A percentile compares a stretch with the other conserved stretches of the same genome.
Evolutionary conservation across 2,797 vertebrate species (phyloP).

Genomic region (Botia kubotai): DNA sequence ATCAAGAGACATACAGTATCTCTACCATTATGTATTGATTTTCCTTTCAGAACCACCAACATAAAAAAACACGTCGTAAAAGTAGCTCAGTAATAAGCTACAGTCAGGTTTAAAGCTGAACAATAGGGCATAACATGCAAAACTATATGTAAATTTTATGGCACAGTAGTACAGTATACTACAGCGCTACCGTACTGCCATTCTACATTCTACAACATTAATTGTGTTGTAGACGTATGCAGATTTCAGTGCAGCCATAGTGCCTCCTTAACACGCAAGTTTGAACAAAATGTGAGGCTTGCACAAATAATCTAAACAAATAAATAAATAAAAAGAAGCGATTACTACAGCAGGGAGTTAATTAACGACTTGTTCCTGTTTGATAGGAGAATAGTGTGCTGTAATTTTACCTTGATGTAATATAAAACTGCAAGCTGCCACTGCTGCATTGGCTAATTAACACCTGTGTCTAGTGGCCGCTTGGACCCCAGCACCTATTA

Average conservation of each 20-base stretch:
- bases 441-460: slow-evolving; percentile 56
- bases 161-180: too few relatives aligned
- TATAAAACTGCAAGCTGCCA: slow-evolving; percentile 60
- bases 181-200: too few relatives aligned
- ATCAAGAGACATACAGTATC: background rate
- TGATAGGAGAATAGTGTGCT: slow-evolving; percentile 50
- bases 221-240: too few relatives aligned
- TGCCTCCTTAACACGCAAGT: slow-evolving; percentile 4
- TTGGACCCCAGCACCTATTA: slow-evolving; percentile 44
- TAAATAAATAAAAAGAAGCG: slow-evolving; percentile 48
- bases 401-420: slow-evolving; percentile 61
- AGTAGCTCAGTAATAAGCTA: background rate
- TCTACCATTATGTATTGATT: too few relatives aligned
- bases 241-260: background rate
- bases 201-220: background rate
- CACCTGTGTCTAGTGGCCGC: slow-evolving; percentile 44
- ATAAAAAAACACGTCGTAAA: background rate
- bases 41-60: too few relatives aligned
- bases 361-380: slow-evolving; percentile 56
- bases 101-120: background rate
- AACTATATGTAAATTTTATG: too few relatives aligned
- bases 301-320: slow-evolving; percentile 34
- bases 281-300: slow-evolving; percentile 3
- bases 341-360: slow-evolving; percentile 61
- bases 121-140: too few relatives aligned